phyloP scores from a whole-genome alignment of 1,140 invertebrate species.

The Orius insidiosus region DNA sequence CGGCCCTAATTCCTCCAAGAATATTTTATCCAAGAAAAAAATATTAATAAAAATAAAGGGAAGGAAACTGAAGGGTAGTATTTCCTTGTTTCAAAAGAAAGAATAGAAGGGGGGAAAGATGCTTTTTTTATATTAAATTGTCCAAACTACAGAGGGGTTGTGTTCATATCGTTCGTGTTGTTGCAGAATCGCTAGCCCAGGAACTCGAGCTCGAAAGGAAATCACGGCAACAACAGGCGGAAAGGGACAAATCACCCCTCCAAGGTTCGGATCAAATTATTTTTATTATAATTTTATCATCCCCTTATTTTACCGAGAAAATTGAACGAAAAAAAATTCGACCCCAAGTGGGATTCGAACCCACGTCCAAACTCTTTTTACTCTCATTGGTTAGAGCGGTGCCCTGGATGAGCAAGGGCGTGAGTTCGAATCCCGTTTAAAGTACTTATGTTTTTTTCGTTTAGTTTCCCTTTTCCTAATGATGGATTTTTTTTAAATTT shows the following conservation, averaged over 20 bases:
- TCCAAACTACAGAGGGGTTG: conserved; percentile 4
- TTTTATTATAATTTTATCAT: background rate
- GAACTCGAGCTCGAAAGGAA: conserved; percentile 73
- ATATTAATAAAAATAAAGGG: background rate
- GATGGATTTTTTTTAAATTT: conserved; percentile 14
- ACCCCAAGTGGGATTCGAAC: too few species aligned
- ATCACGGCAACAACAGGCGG: conserved; percentile 50
- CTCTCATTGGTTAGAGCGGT: too few species aligned
- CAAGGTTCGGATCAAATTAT: conserved; percentile 39
- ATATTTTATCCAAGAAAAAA: background rate
- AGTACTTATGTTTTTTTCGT: too few species aligned
- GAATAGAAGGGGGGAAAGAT: conserved; percentile 4
- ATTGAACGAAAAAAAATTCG: conserved; percentile 15
- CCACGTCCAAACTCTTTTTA: too few species aligned
- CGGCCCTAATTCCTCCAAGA: conserved; percentile 1
- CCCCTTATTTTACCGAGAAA: background rate
- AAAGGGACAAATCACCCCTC: conserved; percentile 65
- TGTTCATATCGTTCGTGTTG: conserved; percentile 18
- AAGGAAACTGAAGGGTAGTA: background rate
- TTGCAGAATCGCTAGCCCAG: conserved; percentile 63
- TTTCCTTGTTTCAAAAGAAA: conserved; percentile 6
- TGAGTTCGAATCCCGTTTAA: too few species aligned
- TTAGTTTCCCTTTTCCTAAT: conserved; percentile 18
- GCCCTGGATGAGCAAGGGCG: too few species aligned
- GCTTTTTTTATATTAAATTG: conserved; percentile 1